These are phyloP conservation scores for Tetragnatha montana DNA, from an alignment of 2,888 invertebrate genomes.

Conservation along the genomic window DNA sequence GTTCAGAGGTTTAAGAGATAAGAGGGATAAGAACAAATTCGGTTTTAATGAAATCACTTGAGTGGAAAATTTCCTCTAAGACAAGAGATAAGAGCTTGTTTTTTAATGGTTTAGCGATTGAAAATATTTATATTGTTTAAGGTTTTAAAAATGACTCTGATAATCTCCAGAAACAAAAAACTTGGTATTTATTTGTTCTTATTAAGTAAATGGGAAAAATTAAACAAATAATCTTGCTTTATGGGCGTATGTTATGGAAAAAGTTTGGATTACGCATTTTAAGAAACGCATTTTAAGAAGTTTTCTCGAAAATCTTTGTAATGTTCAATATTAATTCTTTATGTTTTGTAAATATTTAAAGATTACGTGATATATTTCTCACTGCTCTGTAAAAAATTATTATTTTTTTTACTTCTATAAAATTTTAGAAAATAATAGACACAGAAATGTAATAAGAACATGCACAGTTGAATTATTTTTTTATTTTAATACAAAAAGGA, in stretches of 20 bases:
- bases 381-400: too few relatives aligned
- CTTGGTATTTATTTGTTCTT: neutral
- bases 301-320: too few relatives aligned
- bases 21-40: neutral
- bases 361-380: too few relatives aligned
- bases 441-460: too few relatives aligned
- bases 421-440: too few relatives aligned
- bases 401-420: too few relatives aligned
- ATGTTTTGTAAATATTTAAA: too few relatives aligned
- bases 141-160: neutral
- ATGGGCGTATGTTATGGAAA: neutral
- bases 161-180: neutral
- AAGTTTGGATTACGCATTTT: neutral
- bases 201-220: neutral
- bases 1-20: neutral
- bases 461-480: too few relatives aligned
- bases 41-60: neutral
- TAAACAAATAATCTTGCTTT: too few relatives aligned
- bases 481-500: too few relatives aligned
- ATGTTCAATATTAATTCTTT: too few relatives aligned
- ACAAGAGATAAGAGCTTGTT: neutral
- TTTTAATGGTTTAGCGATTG: neutral
- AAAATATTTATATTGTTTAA: neutral
- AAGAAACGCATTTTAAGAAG: too few relatives aligned
- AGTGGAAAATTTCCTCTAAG: neutral